These are phyloP conservation scores for Simalia tracyae DNA, from an alignment of 2,797 vertebrate genomes.

Conservation along the genomic window DNA sequence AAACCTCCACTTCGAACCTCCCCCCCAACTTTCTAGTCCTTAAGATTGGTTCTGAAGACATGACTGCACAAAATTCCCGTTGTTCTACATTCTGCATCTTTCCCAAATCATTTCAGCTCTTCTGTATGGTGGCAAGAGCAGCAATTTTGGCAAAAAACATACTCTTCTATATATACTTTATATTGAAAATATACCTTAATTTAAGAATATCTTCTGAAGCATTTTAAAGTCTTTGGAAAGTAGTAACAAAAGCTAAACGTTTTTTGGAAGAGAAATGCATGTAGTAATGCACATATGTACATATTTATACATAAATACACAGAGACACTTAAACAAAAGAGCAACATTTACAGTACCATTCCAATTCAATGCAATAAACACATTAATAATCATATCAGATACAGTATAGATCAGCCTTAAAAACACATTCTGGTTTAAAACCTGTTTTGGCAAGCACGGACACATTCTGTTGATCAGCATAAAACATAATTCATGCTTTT, in stretches of 20 bases:
- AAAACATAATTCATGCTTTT: background rate
- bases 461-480: background rate
- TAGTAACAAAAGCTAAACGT: background rate
- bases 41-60: background rate
- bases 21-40: background rate
- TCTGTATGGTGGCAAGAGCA: background rate
- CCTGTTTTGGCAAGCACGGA: background rate
- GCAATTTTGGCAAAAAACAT: background rate
- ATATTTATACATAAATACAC: background rate
- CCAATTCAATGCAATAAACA: background rate
- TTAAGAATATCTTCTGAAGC: background rate
- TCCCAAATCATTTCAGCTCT: background rate
- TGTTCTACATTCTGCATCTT: background rate
- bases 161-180: background rate
- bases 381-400: background rate
- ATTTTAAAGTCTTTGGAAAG: background rate
- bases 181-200: background rate
- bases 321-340: background rate
- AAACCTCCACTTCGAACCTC: background rate
- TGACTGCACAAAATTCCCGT: background rate
- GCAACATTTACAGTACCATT: background rate
- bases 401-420: background rate
- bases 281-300: background rate
- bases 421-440: background rate
- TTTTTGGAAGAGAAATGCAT: background rate